Evolutionary conservation across 2,113 vertebrate species (phyloP), one percentile per base, ranked within the genome.

Genomic region (Tretioscincus oriximinensis): DNA sequence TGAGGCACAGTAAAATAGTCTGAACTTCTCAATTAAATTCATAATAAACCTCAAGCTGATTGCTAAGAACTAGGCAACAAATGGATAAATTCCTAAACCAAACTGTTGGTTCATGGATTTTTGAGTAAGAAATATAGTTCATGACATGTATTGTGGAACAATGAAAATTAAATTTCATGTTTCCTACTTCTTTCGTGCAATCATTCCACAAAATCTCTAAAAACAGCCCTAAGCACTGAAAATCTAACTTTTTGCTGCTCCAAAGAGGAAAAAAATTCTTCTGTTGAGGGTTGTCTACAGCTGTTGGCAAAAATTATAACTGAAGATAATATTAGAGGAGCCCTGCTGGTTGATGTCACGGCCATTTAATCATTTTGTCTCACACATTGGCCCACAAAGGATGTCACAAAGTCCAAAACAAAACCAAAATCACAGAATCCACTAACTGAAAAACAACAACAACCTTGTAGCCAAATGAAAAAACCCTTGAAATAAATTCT

Each of bases 1-100:
- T 75, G 72, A 75, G 80, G 64, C 80, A 74, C 65, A 45, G 20
- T 69, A 75, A 67, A 81, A 81, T 75, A 31, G 64, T 26, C 64
- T 68, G 72, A 67, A 29, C 22, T 68, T 74, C 65, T 67, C 72
- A 69, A 68, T 81, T 81, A 75, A 60, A 81, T 47, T 51, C 73
- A 45, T 35, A 81, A 9, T 75, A 81, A 81, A 49, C 72, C 64
- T 68, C 26, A 41, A 81, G 51, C 72, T 51, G 60, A 31, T 74
- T 81, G 74, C 67, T 74, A 61, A 22, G n/a, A 47, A 75, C 60
- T 28, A 60, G 75, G 66, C 31, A 75, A 75, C 67, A 81, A 81
- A 75, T 29, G 51, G 64, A 1, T 75, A 81, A 73, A 81, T 67
- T 60, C 28, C 64, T 67, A 80, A 80, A 49, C 60, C 73, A 68